Evolutionary conservation across 2,113 vertebrate genomes (phyloP).

Genomic region (Tachysurus fulvidraco): DNA sequence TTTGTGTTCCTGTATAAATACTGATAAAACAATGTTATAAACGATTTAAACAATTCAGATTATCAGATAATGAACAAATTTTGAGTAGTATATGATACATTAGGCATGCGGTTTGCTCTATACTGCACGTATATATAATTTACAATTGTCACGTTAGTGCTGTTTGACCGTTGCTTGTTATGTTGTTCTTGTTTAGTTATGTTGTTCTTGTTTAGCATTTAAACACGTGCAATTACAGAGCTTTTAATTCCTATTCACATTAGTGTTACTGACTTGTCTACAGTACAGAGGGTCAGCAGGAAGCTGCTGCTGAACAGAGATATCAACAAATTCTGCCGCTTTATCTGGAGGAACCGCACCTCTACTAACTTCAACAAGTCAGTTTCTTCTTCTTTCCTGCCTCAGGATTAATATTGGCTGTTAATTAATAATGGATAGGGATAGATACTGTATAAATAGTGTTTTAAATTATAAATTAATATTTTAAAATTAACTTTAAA

Average conservation of each 20-base stretch:
- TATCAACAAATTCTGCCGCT: conserved; percentile 76
- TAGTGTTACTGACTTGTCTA: not conserved
- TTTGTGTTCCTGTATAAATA: not conserved
- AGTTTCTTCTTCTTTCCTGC: not conserved
- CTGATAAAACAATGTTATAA: not conserved
- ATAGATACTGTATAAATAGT: too few relatives aligned
- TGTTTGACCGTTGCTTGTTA: not conserved
- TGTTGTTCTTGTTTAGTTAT: too few relatives aligned
- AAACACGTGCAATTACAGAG: not conserved
- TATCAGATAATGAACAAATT: not conserved
- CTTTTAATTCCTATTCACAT: not conserved
- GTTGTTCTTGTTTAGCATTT: not conserved
- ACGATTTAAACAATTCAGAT: not conserved
- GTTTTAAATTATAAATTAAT: too few relatives aligned
- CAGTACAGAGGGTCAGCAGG: conserved; percentile 61
- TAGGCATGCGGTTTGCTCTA: not conserved
- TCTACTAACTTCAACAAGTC: conserved; percentile 71
- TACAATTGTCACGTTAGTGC: not conserved
- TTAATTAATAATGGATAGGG: too few relatives aligned
- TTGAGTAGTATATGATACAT: not conserved
- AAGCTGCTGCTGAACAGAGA: conserved; percentile 72
- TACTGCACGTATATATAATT: too few relatives aligned
- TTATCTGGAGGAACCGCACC: conserved; percentile 72
- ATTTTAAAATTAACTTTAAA: too few relatives aligned
- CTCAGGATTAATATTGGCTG: not conserved